Base-by-base conservation (phyloP, 2,888 invertebrate genomes). In the Stictocephala bisonia region DNA sequence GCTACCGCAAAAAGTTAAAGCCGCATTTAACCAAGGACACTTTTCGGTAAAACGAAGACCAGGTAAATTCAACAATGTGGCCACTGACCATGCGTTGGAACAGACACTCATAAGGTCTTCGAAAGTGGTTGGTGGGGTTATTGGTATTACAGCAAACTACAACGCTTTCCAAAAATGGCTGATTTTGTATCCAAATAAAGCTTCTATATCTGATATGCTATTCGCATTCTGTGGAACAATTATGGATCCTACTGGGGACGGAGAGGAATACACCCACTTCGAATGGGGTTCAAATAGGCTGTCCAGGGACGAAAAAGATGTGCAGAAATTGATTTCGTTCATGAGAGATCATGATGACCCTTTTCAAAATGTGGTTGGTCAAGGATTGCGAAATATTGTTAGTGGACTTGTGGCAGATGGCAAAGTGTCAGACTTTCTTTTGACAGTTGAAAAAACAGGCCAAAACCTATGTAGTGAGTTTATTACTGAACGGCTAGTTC, bases 151-250 rank as follows among this genome's bases (percentile, higher is more conserved):
- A 20, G 40, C 35, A 18, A 35, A 31, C 40, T 31, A 15, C 20
- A 60, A 60, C 18, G 27, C 60, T 60, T 60, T 60, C 31, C 60
- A 60, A 29, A 60, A 60, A 31, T 60, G 60, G 60, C 60, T 60
- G n/a, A 31, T 60, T 3, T n/a, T 9, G 9, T 2, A 60, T 13
- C 18, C 60, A 4, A 60, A 29, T 60, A 60, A 29, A 31, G 31
- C 35, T 29, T 60, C 29, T 1, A 60, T 60, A 60, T 9, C 31
- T n/a, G 27, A 29, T 20, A 29, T 29, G 35, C 31, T 60, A 40
- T 60, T 60, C 60, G 22, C 31, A 20, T 60, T 60, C 18, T 60
- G 31, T 60, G 60, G 40, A 31, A 60, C 20, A 26, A 31, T 29
- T 29, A 60, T 60, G 60, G 60, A 60, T 29, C 35, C 60, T 9